Evolutionary conservation across 2,888 invertebrate species (phyloP).

Genomic region (Metalampra italica): DNA sequence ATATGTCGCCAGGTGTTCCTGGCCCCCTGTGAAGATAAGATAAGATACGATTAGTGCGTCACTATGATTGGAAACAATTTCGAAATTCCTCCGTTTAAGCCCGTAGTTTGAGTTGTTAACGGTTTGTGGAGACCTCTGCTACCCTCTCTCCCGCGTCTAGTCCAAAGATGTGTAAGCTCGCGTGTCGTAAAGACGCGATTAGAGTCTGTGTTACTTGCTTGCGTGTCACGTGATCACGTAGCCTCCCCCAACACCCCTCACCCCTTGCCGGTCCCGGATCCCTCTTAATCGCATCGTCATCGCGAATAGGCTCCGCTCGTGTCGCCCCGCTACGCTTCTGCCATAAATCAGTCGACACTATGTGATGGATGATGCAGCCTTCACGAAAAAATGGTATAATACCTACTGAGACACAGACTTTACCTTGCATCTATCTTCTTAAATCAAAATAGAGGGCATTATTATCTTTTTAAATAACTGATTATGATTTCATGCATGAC

Average conservation of each 20-base stretch:
- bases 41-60: too few relatives aligned
- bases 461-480: too few relatives aligned
- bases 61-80: constrained; percentile 12
- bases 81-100: constrained; percentile 16
- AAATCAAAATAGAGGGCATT: constrained; percentile 5
- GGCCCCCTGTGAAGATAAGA: too few relatives aligned
- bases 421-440: constrained; percentile 31
- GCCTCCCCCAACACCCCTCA: constrained; percentile 21
- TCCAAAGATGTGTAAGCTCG: constrained; percentile 38
- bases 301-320: constrained; percentile 56
- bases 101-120: constrained; percentile 13
- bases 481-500: background rate
- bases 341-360: constrained; percentile 70
- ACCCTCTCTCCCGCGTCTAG: constrained; percentile 27
- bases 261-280: constrained; percentile 24
- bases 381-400: constrained; percentile 38
- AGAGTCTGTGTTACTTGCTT: constrained; percentile 31
- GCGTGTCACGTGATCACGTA: constrained; percentile 47
- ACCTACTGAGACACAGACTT: constrained; percentile 27
- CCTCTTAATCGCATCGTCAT: constrained; percentile 66
- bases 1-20: too few relatives aligned
- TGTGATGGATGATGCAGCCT: constrained; percentile 62
- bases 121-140: constrained; percentile 16
- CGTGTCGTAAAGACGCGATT: constrained; percentile 34
- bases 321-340: constrained; percentile 55